These are phyloP conservation scores for Pseudococcus viburni DNA, from an alignment of 2,888 invertebrate species.

Conservation along the genomic window DNA sequence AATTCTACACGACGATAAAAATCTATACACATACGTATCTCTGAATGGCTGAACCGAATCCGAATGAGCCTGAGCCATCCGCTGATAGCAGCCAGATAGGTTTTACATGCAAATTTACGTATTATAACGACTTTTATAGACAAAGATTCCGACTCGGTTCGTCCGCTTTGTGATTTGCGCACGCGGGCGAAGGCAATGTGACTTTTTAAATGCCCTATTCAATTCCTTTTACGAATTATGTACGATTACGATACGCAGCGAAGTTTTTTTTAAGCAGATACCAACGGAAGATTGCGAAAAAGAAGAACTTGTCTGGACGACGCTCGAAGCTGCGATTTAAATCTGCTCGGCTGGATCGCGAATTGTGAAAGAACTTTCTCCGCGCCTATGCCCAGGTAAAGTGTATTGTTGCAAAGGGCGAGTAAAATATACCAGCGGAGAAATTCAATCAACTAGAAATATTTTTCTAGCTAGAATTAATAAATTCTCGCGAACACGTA, in stretches of 20 bases:
- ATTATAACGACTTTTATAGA: slow-evolving; percentile 9
- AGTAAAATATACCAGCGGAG: neutral
- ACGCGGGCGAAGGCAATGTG: neutral
- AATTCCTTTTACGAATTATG: slow-evolving; percentile 31
- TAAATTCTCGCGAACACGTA: neutral
- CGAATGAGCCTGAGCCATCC: neutral
- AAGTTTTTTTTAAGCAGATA: neutral
- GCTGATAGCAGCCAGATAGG: neutral
- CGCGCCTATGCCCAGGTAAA: neutral
- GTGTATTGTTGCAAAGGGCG: neutral
- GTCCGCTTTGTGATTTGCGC: neutral
- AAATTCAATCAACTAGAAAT: slow-evolving; percentile 1
- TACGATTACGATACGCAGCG: neutral
- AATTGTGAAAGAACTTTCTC: neutral
- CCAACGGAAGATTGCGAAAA: neutral
- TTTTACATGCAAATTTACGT: slow-evolving; percentile 13
- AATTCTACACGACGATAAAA: slow-evolving; percentile 12
- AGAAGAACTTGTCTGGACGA: neutral
- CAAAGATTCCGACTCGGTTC: neutral
- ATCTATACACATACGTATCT: neutral
- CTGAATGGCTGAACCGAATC: neutral
- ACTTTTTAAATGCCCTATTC: slow-evolving; percentile 12
- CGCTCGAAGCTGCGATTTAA: slow-evolving; percentile 15
- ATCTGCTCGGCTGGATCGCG: neutral
- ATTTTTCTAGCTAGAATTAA: neutral